Percentiles rank a stretch among this genome's conserved stretches.
Conservation (phyloP, 2,113 vertebrate species). For the Planiliza haematocheilus region DNA sequence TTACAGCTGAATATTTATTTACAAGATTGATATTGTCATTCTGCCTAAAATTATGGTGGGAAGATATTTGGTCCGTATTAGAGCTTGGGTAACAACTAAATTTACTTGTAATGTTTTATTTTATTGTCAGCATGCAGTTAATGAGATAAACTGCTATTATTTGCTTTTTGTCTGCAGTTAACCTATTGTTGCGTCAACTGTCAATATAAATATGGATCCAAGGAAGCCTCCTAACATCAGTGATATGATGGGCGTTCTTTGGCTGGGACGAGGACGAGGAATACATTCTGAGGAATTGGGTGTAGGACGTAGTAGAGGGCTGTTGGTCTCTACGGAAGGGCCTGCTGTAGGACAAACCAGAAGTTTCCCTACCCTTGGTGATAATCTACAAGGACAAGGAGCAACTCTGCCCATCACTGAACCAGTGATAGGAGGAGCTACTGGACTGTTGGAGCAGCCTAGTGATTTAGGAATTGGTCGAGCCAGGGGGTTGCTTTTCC, state of each 20-base stretch:
- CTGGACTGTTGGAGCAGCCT: conserved; percentile 39
- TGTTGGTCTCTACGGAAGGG: conserved; percentile 40
- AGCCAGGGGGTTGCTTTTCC: conserved; percentile 59
- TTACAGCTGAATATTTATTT: no score
- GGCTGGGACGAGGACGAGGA: conserved; percentile 58
- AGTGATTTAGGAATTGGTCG: conserved; percentile 47
- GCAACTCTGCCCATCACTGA: background rate
- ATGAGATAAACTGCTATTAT: no score
- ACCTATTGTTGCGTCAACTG: background rate
- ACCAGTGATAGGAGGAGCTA: conserved; percentile 47
- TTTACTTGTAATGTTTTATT: no score
- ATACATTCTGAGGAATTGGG: conserved; percentile 26
- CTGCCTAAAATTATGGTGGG: no score
- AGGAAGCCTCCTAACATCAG: conserved; percentile 42
- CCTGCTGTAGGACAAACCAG: conserved; percentile 51
- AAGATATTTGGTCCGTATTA: no score
- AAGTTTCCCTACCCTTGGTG: conserved; percentile 35
- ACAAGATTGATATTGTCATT: no score
- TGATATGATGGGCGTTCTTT: conserved; percentile 26
- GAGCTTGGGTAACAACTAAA: no score
- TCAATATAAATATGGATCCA: conserved; percentile 75
- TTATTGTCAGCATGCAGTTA: no score
- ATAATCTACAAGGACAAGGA: conserved; percentile 32
- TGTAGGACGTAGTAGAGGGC: conserved; percentile 63
- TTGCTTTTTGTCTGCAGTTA: background rate